Evolutionary conservation across 2,888 invertebrate genomes (phyloP), one percentile per base, ranked within the genome.

Genomic region (Priocnemis perturbator): DNA sequence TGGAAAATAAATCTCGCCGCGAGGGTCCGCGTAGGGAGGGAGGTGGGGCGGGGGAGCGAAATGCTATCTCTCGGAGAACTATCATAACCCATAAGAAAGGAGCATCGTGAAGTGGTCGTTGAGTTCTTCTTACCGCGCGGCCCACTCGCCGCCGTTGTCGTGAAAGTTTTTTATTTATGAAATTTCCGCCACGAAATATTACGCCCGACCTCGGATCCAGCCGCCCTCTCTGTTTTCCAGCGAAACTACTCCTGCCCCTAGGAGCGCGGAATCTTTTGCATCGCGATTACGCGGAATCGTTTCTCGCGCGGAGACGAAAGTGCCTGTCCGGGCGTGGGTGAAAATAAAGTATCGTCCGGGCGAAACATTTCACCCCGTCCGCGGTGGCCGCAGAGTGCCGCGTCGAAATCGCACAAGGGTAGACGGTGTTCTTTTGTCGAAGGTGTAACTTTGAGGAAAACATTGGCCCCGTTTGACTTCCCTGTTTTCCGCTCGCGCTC

Each of bases 1-100:
- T 83, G 73, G 77, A 77, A 78, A 81, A 81, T 78, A 81, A 78
- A 81, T 81, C 77, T 78, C 67, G 64, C 45, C 44, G 53, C 66
- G 67, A 74, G 65, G 53, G 66, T 65, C 64, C 60, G 30, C 15
- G 44, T 23, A 44, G 63, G 26, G 55, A 57, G 48, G 52, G 26
- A 47, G 60, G 11, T 61, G 50, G 48, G 26, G 37, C 37, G 11
- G 37, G 37, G 7, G 7, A 37, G 37, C 45, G 78, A 47, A 72
- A 74, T 75, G 71, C 71, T 74, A 74, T 74, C 73, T 75, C 69
- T 65, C 55, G 63, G 50, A 72, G 79, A 81, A 82, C 76, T 80
- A 76, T 78, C 78, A 70, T 63, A 68, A 77, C 60, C 71, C 61
- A 66, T 67, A 71, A 77, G 76, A 75, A 74, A 64, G 70, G 56